These are phyloP conservation scores for Callospermophilus lateralis DNA, from an alignment of 2,113 vertebrate genomes.

Conservation along the genomic window DNA sequence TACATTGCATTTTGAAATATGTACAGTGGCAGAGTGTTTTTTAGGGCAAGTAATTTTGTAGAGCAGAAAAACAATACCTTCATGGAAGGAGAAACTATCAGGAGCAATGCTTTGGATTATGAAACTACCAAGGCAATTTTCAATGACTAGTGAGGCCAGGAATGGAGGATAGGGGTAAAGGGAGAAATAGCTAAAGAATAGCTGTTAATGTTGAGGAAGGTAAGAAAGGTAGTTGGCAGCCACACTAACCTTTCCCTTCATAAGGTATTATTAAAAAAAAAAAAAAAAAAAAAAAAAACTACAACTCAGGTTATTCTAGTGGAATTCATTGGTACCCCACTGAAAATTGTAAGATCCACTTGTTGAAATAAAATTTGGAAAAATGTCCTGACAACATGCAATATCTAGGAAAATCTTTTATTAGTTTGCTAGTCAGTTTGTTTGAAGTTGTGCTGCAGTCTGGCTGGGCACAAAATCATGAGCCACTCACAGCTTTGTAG, in stretches of 20 bases:
- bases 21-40: background rate
- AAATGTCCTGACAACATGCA: background rate
- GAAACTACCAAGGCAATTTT: background rate
- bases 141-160: background rate
- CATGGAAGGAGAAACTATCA: background rate
- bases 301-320: background rate
- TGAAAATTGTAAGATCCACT: background rate
- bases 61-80: background rate
- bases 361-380: constrained; percentile 1
- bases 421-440: background rate
- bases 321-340: background rate
- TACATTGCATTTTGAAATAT: constrained; percentile 16
- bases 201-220: background rate
- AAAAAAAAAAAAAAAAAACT: background rate
- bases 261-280: background rate
- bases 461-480: too few species aligned
- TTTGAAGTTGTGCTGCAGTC: too few species aligned
- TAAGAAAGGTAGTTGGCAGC: background rate
- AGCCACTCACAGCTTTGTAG: too few species aligned
- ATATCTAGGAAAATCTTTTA: background rate
- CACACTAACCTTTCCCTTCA: background rate
- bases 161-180: background rate
- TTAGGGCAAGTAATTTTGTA: background rate
- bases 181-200: background rate
- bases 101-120: background rate